phyloP scores from a whole-genome alignment of 1,140 invertebrate genomes.

The Danaus melanippus region DNA sequence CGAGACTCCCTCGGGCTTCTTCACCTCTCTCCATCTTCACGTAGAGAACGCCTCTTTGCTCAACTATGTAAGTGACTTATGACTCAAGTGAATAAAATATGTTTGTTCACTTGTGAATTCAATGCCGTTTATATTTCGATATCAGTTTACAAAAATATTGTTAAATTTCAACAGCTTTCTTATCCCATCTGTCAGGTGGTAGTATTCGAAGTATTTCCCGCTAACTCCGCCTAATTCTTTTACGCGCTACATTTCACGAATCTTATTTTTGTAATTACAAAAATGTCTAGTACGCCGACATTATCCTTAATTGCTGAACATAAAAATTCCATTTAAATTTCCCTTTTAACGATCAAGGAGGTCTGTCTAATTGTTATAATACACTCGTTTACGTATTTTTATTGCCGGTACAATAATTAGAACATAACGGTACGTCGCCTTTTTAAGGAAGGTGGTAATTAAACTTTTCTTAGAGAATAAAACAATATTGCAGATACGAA shows the following conservation, averaged over 20 bases:
- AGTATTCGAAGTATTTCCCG: conserved; percentile 58
- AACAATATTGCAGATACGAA: conserved; percentile 46
- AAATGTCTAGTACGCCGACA: conserved; percentile 70
- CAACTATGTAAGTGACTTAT: conserved; percentile 11
- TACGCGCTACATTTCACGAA: conserved; percentile 72
- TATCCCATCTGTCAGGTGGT: conserved; percentile 48
- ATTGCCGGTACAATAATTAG: conserved; percentile 70
- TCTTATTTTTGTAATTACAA: conserved; percentile 73
- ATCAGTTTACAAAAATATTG: conserved; percentile 1
- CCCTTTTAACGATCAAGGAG: conserved; percentile 69
- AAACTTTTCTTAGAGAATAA: conserved; percentile 58
- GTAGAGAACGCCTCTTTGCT: conserved; percentile 27
- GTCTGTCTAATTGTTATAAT: conserved; percentile 71
- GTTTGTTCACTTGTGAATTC: not conserved
- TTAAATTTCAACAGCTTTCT: conserved; percentile 19
- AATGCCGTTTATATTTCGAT: too few species aligned
- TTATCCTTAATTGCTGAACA: conserved; percentile 72
- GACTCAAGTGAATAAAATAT: conserved; percentile 7
- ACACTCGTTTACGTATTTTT: conserved; percentile 72
- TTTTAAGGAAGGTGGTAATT: conserved; percentile 57
- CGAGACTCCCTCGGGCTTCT: conserved; percentile 61
- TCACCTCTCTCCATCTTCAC: conserved; percentile 52
- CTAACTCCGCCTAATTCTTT: conserved; percentile 65
- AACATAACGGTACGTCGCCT: conserved; percentile 62
- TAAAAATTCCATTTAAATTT: conserved; percentile 73